Evolutionary conservation across 2,113 vertebrate species (phyloP), one percentile per base, ranked within the genome.

Genomic region (Macroglossus sobrinus): DNA sequence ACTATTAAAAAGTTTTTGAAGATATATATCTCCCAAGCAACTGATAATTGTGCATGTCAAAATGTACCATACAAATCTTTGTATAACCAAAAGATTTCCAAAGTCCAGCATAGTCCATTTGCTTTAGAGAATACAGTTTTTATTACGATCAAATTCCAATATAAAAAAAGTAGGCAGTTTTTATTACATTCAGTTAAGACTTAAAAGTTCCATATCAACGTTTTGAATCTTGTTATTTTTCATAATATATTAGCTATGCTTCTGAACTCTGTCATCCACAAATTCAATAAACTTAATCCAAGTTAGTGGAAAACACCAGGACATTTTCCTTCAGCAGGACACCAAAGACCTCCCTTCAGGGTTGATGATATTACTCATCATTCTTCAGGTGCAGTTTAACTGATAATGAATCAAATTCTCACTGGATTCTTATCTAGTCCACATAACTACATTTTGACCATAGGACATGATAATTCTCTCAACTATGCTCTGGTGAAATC

Each of bases 401-500:
- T 71, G n/a, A 47, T 16, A 66, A 89, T 71, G 28, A 76, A 91
- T 84, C 30, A 59, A 85, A 79, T 80, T 78, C 59, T 87, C 84
- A 88, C 2, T 30, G 12, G 40, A 55, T 63, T 93, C 21, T 93
- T 21, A 89, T n/a, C 35, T 84, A 82, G 35, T 43, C 28, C 28
- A 91, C 10, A 75, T 33, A 74, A 84, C 50, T 80, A 69, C 57
- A 72, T 93, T 90, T 9, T 68, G 43, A 91, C n/a, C 72, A 63
- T 2, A 90, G 28, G 59, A 80, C 76, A 75, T 30, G 61, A 33
- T 7, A 84, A 71, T 68, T 94, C 47, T 93, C 66, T 89, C 81
- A 91, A 89, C 95, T 69, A 68, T 28, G 35, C 40, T 85, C 66
- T 91, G 72, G 26, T 88, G 40, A 95, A 94, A 91, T 59, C 43